Base-by-base conservation (phyloP, 2,113 vertebrate species). In the Labeo catla region DNA sequence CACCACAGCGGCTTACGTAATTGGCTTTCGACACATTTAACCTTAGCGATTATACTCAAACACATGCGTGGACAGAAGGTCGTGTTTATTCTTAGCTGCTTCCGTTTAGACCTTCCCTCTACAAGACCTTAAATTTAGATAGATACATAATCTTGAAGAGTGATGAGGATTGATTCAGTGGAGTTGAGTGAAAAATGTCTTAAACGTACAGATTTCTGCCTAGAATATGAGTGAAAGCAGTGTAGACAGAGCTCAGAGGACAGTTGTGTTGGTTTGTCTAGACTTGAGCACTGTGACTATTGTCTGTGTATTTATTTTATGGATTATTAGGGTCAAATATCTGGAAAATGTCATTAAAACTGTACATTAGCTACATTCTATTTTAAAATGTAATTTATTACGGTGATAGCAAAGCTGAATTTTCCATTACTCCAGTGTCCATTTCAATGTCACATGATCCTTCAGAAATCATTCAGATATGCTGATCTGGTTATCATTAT, bases 21-120 rank as follows among this genome's bases (percentile, higher is more conserved):
- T 28, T 63, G 52, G 4, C 6, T 21, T 49, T 63, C 23, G 23
- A 66, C 74, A 85, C 73, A 52, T 68, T 84, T 84, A 84, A 84
- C 68, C 50, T 74, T 52, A 36, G 47, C 10, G 16, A 68, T 82
- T 68, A 82, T 21, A 52, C 79, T 47, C 19, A 6, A 65, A 66
- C 59, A 65, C 54, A 43, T 16, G 4, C 61, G 54, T 68, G 61
- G 36, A 43, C 21, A 47, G 49, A 21, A 21, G 77, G 76, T 57
- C 28, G 6, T 3, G 23, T 47, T 76, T 50, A 34, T 36, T 39
- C 11, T 13, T 52, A 52, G 50, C 34, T 34, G 34, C 15, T 78
- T 39, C 16, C 16, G 76, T 36, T 21, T 4, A 54, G 76, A 57
- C 50, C 21, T 36, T 78, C 19, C 4, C 28, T 19, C 8, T 57